Base-by-base conservation (phyloP, 2,113 vertebrate species). In the Gasterosteus nipponicus region DNA sequence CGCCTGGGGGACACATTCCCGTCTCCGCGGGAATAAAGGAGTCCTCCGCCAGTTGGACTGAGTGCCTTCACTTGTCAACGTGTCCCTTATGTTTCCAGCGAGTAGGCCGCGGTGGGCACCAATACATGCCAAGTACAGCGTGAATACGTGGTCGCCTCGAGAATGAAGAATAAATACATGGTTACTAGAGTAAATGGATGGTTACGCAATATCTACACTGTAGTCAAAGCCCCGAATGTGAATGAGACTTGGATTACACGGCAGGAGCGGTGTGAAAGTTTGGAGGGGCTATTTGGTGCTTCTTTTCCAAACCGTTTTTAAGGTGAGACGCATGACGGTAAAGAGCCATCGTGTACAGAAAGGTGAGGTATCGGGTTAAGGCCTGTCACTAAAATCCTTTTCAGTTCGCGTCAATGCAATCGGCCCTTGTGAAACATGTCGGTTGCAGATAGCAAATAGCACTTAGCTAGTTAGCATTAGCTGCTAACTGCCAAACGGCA, bases 1-100 rank as follows among this genome's bases (percentile, higher is more conserved):
- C 10, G 75, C 77, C 81, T 57, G 44, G 54, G 54, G 76, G 69
- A 74, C 26, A 70, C 29, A 54, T 63, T 71, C 11, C 31, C 5
- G 18, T 75, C 18, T 41, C 68, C 77, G 22, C 12, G 53, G 59
- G 19, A 72, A 2, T 4, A 29, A 18, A 46, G 15, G 4, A 9
- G 22, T 47, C 15, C 11, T 31, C 14, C 69, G 49, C 35, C 7
- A 12, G 15, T 49, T 16, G 39, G 47, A 31, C 5, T 19, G 35
- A 74, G 53, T 15, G 57, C 1, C 16, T 78, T 26, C 62, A 62
- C 71, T 62, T 56, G n/a, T 69, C 16, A 7, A 1, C 39, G 19
- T 65, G 51, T 47, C n/a, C 11, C 53, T 11, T 51, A 33, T 69
- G 16, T 35, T 44, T 38, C 35, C 14, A 59, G 11, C 33, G 15